Conservation (phyloP, 92 coral and sea anemone species). For the Zoanthus sansibaricus region DNA sequence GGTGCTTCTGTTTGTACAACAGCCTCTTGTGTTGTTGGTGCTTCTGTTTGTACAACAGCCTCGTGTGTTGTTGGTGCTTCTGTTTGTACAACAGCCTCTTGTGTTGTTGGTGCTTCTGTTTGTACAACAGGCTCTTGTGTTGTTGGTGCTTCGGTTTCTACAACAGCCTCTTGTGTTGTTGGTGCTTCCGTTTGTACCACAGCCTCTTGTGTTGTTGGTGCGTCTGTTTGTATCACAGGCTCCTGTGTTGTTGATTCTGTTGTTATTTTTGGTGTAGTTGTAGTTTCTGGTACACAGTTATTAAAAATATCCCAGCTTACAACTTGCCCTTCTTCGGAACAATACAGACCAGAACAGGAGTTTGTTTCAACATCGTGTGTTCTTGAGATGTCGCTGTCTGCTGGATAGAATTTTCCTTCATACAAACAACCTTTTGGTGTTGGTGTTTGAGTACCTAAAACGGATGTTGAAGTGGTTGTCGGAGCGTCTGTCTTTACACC, state of each 20-base stretch:
- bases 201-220: neutral
- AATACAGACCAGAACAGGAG: neutral
- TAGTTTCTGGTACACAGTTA: neutral
- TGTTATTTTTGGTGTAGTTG: neutral
- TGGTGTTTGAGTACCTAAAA: neutral
- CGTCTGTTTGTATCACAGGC: neutral
- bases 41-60: neutral
- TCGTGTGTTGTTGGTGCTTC: neutral
- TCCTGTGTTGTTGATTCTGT: neutral
- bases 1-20: neutral
- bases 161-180: neutral
- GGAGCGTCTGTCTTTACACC: neutral
- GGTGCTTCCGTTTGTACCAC: neutral
- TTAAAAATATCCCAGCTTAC: neutral
- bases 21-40: neutral
- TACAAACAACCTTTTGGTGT: neutral
- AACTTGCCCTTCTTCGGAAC: neutral
- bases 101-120: neutral
- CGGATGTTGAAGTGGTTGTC: neutral
- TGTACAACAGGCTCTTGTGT: constrained; percentile 1
- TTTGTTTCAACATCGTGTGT: neutral
- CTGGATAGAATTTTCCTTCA: constrained; percentile 12
- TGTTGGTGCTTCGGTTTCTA: constrained; percentile 11
- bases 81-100: neutral
- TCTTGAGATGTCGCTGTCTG: constrained; percentile 8